phyloP scores from a whole-genome alignment of 2,113 vertebrate species.

The Ascaphus truei region DNA sequence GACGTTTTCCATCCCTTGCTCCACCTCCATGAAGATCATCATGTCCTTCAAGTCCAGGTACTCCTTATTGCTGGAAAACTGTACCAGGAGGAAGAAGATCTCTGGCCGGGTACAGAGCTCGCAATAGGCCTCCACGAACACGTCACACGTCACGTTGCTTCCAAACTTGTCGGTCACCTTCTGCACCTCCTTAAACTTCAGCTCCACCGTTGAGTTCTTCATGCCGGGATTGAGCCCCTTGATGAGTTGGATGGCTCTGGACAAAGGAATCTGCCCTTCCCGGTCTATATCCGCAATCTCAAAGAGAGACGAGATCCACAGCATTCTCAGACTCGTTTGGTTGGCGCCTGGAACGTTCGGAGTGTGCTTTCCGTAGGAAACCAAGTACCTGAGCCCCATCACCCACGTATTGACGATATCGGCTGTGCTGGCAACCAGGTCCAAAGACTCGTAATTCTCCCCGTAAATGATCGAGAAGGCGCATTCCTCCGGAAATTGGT shows the following conservation, averaged over 20 bases:
- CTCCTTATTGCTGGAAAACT: constrained; percentile 93
- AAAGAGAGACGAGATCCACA: constrained; percentile 84
- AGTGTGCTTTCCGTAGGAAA: constrained; percentile 82
- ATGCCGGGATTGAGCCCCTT: constrained; percentile 86
- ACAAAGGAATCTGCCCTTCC: constrained; percentile 71
- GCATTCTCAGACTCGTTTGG: constrained; percentile 76
- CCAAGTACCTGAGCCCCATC: constrained; percentile 85
- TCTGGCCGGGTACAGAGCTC: constrained; percentile 89
- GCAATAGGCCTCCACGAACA: constrained; percentile 81
- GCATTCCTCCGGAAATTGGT: constrained; percentile 87
- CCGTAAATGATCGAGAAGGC: constrained; percentile 91
- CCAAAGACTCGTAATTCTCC: constrained; percentile 89
- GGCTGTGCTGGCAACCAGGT: constrained; percentile 80
- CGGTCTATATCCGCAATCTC: constrained; percentile 77
- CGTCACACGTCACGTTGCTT: constrained; percentile 68
- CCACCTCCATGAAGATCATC: constrained; percentile 84
- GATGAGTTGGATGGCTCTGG: constrained; percentile 81
- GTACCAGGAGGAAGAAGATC: constrained; percentile 86
- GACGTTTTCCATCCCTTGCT: constrained; percentile 85
- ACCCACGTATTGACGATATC: constrained; percentile 89
- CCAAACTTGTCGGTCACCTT: constrained; percentile 74
- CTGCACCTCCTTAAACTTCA: constrained; percentile 89
- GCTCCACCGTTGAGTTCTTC: constrained; percentile 79
- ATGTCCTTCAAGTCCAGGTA: constrained; percentile 86
- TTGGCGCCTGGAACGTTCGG: constrained; percentile 65